Evolutionary conservation across 2,797 vertebrate species (phyloP), one percentile per base, ranked within the genome.

Genomic region (Gallirallus australis): DNA sequence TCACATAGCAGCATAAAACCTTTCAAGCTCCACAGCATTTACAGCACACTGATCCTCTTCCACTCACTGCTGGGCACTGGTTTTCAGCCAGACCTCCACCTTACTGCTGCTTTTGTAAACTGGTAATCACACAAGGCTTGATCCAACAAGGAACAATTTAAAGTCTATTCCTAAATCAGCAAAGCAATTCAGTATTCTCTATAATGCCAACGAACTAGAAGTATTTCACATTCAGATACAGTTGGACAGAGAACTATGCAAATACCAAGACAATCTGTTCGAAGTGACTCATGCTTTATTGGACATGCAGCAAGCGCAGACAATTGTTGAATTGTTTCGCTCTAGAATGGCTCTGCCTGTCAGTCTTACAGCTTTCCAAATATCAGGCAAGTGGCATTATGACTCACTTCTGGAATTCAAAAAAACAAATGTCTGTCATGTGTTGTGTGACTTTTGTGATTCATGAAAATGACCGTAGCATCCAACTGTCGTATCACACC

Each of bases 331-430:
- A 93, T 52, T 96, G 91, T 89, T 96, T 90, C 93, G 40, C 48
- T 89, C 64, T 94, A 52, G 82, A 94, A 76, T 40, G n/a, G 76
- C 82, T 95, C 86, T 61, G 72, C 35, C 85, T 83, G 35, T 57
- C 66, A 84, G 64, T 61, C 56, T 31, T 53, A 19, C 50, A 66
- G 75, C 75, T 94, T 90, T 92, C 86, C 86, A 91, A 92, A 15
- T 53, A 77, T 57, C 81, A 85, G 64, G 48, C 60, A 96, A 61
- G 31, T 78, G 87, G 54, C 64, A 42, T 54, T 75, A 75, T 96
- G 96, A 95, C 53, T 96, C 95, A 93, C 37, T 91, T 71, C 15
- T 80, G 88, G 88, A 93, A 95, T 82, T 82, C 86, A 82, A 77
- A 45, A 87, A 92, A 94, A 64, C 68, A 91, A 72, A 68, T 27